These are phyloP conservation scores for Eufriesea mexicana DNA, from an alignment of 1,140 invertebrate species.

Conservation along the genomic window DNA sequence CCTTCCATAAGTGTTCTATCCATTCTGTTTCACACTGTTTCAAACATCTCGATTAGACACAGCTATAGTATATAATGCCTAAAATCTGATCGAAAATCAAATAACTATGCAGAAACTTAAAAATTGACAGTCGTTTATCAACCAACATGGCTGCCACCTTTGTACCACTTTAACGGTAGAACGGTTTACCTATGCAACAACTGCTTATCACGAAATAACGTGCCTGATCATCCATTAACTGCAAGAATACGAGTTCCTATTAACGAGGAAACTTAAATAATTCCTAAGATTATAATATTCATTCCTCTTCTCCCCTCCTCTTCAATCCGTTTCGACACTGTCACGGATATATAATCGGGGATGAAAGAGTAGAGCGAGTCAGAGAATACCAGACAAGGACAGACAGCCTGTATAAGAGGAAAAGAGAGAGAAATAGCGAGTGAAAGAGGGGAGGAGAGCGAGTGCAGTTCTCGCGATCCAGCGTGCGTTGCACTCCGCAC, in stretches of 20 bases:
- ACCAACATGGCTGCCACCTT: not conserved
- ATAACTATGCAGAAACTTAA: not conserved
- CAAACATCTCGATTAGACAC: not conserved
- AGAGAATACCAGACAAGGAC: not conserved
- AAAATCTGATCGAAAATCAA: not conserved
- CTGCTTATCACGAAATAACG: not conserved
- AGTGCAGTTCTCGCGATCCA: constrained; percentile 65
- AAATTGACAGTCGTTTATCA: not conserved
- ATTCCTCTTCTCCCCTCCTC: constrained; percentile 13
- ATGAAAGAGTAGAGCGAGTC: constrained; percentile 33
- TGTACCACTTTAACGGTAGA: not conserved
- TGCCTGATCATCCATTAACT: constrained; percentile 3
- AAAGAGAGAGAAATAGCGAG: not conserved
- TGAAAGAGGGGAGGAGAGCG: not conserved
- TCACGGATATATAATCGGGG: constrained; percentile 58
- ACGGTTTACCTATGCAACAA: not conserved
- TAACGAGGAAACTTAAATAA: constrained; percentile 25
- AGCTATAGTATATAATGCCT: not conserved
- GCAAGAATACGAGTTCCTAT: not conserved
- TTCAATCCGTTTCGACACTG: constrained; percentile 51
- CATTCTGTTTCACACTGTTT: not conserved
- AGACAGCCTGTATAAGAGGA: not conserved
- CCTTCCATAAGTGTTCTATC: not conserved
- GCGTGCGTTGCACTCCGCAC: constrained; percentile 67
- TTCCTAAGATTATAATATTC: constrained; percentile 47